These are phyloP conservation scores for Megathymus violae DNA, from an alignment of 1,140 invertebrate species.

Conservation along the genomic window DNA sequence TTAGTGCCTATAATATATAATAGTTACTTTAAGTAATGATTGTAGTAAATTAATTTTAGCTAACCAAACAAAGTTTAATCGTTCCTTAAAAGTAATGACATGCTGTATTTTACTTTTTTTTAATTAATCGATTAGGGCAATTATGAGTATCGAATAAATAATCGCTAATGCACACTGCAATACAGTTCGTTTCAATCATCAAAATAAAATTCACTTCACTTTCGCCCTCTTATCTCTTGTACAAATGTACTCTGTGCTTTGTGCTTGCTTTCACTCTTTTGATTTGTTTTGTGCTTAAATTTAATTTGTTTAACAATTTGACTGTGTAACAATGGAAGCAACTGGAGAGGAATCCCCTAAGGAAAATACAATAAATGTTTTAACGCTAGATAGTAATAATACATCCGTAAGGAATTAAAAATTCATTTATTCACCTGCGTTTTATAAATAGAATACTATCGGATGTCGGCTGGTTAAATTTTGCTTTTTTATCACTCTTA, in stretches of 20 bases:
- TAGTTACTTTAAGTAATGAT: too few species aligned
- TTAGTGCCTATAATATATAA: too few species aligned
- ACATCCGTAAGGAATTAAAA: constrained; percentile 50
- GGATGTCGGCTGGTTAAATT: constrained; percentile 53
- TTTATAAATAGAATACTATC: constrained; percentile 77
- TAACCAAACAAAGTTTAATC: too few species aligned
- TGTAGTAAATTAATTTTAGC: too few species aligned
- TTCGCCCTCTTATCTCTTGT: too few species aligned
- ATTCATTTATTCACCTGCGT: constrained; percentile 37
- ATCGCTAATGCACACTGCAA: too few species aligned
- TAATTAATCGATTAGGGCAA: too few species aligned
- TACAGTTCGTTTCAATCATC: too few species aligned
- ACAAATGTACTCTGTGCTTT: too few species aligned
- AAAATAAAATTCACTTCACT: not conserved
- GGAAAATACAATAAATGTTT: constrained; percentile 54
- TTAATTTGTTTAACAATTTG: constrained; percentile 31
- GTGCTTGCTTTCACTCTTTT: constrained; percentile 20
- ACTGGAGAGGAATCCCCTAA: constrained; percentile 55
- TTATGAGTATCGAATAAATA: too few species aligned
- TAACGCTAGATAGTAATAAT: constrained; percentile 53
- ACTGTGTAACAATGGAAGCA: constrained; percentile 65
- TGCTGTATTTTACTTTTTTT: too few species aligned
- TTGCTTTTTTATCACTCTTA: not conserved
- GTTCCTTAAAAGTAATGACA: too few species aligned
- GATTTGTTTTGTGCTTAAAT: constrained; percentile 49